Evolutionary conservation across 2,113 vertebrate species (phyloP).

Genomic region (Psammodynastes pulverulentus): DNA sequence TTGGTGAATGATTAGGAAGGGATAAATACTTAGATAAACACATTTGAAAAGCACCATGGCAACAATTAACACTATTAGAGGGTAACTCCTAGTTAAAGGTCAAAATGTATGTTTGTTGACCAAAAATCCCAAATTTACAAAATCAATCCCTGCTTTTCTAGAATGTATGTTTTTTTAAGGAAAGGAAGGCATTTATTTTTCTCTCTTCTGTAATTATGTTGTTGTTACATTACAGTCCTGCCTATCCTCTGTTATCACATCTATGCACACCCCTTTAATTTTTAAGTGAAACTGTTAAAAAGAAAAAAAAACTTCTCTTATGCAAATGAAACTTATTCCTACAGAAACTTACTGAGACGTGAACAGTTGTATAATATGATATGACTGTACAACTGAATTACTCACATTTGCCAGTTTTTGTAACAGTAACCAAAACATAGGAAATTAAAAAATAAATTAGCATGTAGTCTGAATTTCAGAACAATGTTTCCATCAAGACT

Average conservation of each 20-base stretch:
- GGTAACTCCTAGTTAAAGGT: not conserved
- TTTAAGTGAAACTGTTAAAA: not conserved
- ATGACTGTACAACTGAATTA: not conserved
- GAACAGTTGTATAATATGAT: not conserved
- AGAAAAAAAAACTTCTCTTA: not conserved
- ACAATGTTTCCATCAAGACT: not conserved
- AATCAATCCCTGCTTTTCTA: not conserved
- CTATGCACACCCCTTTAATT: not conserved
- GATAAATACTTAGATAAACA: not conserved
- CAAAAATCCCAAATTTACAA: not conserved
- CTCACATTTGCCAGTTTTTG: not conserved
- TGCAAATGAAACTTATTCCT: not conserved
- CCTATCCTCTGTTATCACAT: not conserved
- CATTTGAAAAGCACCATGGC: not conserved
- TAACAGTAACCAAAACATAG: not conserved
- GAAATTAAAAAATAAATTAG: not conserved
- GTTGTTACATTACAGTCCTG: not conserved
- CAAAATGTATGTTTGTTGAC: not conserved
- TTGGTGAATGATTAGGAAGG: not conserved
- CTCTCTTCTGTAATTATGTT: not conserved
- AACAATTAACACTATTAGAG: not conserved
- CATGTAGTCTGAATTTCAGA: not conserved
- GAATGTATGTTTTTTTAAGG: not conserved
- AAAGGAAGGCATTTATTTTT: not conserved
- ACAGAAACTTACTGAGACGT: not conserved